Evolutionary conservation across 2,888 invertebrate species (phyloP).

Genomic region (Dryococelus australis): DNA sequence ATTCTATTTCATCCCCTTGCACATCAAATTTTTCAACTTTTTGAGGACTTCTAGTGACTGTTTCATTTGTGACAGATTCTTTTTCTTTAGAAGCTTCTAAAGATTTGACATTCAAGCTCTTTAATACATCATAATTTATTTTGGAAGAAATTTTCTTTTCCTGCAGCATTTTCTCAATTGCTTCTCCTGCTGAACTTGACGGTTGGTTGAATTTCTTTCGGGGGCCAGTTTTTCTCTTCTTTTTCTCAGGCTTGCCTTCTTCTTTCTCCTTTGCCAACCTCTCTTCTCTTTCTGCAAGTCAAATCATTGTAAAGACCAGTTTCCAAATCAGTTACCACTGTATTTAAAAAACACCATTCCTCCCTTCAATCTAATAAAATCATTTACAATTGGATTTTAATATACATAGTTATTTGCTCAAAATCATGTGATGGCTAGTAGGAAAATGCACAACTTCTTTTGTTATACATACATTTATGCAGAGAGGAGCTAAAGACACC

Average conservation of each 20-base stretch:
- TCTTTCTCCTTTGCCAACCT: conserved; percentile 80
- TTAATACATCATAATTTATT: conserved; percentile 97
- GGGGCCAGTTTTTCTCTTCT: conserved; percentile 72
- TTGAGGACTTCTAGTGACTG: background rate
- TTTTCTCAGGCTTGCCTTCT: conserved; percentile 86
- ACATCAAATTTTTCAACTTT: background rate
- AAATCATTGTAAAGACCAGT: background rate
- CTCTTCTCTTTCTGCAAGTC: conserved; percentile 77
- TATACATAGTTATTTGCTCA: no score
- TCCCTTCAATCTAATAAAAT: no score
- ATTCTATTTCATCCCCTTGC: background rate
- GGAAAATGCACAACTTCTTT: no score
- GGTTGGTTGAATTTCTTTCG: conserved; percentile 70
- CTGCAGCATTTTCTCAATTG: conserved; percentile 94
- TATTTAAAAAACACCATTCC: no score
- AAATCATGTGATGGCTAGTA: no score
- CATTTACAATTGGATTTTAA: no score
- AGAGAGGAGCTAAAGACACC: no score
- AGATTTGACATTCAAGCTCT: conserved; percentile 69
- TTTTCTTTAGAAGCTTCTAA: conserved; percentile 31
- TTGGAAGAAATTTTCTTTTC: conserved; percentile 96
- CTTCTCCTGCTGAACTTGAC: conserved; percentile 79
- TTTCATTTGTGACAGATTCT: background rate
- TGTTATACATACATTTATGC: no score
- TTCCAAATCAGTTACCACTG: no score